phyloP scores from a whole-genome alignment of 2,113 vertebrate species.

The Callipepla californica region DNA sequence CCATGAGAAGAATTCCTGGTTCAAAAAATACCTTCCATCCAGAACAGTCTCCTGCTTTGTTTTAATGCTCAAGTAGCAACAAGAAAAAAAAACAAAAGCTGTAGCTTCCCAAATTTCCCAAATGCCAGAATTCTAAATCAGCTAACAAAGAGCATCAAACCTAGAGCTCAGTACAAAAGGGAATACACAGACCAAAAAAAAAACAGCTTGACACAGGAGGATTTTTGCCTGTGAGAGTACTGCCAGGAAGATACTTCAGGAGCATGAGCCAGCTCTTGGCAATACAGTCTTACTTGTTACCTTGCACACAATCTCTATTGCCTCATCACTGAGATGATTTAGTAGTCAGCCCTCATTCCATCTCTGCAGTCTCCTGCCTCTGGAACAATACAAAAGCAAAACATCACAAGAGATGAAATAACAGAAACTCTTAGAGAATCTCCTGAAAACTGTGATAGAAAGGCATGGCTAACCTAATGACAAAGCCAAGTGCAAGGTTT shows the following conservation, averaged over 20 bases:
- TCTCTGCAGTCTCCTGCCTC: background rate
- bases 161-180: background rate
- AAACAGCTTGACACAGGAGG: background rate
- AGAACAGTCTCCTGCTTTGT: background rate
- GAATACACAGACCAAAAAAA: background rate
- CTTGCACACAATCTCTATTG: background rate
- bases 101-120: background rate
- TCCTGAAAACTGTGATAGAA: background rate
- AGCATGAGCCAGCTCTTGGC: background rate
- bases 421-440: constrained; percentile 4
- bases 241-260: background rate
- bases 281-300: background rate
- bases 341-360: background rate
- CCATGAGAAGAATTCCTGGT: background rate
- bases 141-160: background rate
- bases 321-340: background rate
- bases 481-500: too few species aligned
- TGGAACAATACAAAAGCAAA: background rate
- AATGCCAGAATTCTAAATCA: background rate
- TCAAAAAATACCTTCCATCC: background rate
- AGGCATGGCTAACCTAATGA: background rate
- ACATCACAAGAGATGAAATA: background rate
- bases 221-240: background rate
- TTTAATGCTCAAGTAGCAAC: background rate
- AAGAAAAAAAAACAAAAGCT: background rate